These are phyloP conservation scores for Pachliopta kotzebuea DNA, from an alignment of 2,888 invertebrate genomes.

Conservation along the genomic window DNA sequence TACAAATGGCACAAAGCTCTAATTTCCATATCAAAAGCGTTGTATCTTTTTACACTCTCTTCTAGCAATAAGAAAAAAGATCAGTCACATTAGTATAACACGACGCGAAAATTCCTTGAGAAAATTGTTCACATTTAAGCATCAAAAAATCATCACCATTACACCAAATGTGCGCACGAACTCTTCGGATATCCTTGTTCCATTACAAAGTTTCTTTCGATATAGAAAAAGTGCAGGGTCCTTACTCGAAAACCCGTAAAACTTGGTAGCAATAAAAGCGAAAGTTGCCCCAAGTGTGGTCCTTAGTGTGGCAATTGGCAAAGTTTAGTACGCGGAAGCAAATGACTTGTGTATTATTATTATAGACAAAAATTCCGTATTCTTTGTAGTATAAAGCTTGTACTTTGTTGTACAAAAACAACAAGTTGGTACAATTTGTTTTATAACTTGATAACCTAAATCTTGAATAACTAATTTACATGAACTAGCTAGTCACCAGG, in stretches of 20 bases:
- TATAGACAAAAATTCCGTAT: background rate
- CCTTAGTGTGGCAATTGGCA: background rate
- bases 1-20: no score
- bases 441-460: no score
- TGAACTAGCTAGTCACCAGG: no score
- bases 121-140: background rate
- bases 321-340: slow-evolving; percentile 1
- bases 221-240: background rate
- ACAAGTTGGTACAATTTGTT: no score
- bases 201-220: background rate
- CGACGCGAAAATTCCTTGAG: background rate
- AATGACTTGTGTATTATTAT: background rate
- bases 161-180: background rate
- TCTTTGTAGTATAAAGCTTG: background rate
- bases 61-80: no score
- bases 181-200: background rate
- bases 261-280: slow-evolving; percentile 2
- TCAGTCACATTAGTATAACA: background rate
- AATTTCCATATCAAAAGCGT: no score
- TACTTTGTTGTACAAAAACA: background rate
- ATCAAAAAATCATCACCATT: background rate
- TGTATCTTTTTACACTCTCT: no score
- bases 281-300: slow-evolving; percentile 1
- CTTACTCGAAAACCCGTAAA: background rate
- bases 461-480: no score